Conservation (phyloP, 2,113 vertebrate genomes). For the Mesoclemmys tuberculata region DNA sequence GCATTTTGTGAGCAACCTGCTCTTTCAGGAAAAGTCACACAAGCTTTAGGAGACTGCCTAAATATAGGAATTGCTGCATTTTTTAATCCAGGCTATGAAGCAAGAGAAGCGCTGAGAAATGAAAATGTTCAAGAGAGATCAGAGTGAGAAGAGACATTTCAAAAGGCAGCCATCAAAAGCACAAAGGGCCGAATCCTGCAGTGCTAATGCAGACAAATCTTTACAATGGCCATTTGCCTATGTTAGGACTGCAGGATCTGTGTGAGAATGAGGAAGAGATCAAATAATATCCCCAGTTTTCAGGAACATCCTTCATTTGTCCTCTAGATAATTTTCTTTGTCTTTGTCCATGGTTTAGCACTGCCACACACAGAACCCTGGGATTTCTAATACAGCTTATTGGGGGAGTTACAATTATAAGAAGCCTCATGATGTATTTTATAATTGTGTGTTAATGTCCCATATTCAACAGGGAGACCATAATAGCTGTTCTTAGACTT, state of each 20-base stretch:
- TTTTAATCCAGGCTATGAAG: not conserved
- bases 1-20: constrained; percentile 41
- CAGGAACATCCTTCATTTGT: constrained; percentile 32
- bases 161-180: not conserved
- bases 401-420: not conserved
- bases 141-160: not conserved
- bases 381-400: not conserved
- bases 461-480: not conserved
- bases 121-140: not conserved
- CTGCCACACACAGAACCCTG: not conserved
- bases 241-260: not conserved
- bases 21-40: not conserved
- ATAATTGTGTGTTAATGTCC: not conserved
- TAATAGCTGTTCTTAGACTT: not conserved
- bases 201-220: not conserved
- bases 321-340: constrained; percentile 44
- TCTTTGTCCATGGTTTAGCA: not conserved
- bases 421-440: not conserved
- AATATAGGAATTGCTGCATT: not conserved
- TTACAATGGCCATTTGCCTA: constrained; percentile 20
- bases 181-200: not conserved
- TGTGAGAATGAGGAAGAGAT: constrained; percentile 30
- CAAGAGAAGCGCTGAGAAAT: not conserved
- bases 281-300: constrained; percentile 14
- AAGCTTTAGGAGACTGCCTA: not conserved